Base-by-base conservation (phyloP, 2,888 invertebrate species). In the Drosophila borborema region DNA sequence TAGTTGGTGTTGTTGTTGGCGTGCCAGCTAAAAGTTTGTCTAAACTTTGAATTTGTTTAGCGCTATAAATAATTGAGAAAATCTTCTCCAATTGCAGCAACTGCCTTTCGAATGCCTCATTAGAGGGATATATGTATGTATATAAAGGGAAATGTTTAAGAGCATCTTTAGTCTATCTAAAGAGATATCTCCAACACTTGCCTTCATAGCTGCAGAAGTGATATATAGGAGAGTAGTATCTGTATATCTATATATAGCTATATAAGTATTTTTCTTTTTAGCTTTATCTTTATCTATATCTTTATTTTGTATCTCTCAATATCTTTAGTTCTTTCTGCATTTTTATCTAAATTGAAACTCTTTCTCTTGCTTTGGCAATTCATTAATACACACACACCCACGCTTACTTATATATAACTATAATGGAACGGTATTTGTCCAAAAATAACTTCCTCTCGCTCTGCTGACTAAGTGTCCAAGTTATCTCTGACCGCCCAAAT, bases 21-120 rank as follows among this genome's bases (percentile, higher is more conserved):
- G 46, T 78, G 78, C 61, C 64, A 59, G 63, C 20, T 58, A 28
- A 64, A 78, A 77, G 85, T 84, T 81, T 81, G 82, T 61, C 79
- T 72, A 74, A 51, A 68, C 67, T 51, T 65, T 62, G 77, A 64
- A 81, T 80, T 82, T 67, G 72, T 80, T 80, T 34, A 54, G 46
- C 60, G 31, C 62, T 40, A 76, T 76, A 75, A 70, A 75, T 66
- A 63, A 75, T 75, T 61, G 63, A 31, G 58, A 34, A 64, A 65
- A 59, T 58, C 45, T 45, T 54, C 41, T 43, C n/a, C 69, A 14
- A 40, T 66, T 58, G 68, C 68, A 56, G 23, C 69, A 66, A 46
- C 66, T 66, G 77, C 67, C 72, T 59, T 72, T 64, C 66, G 77
- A 23, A 48, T 28, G 66, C 49, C 75, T 77, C 72, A 72, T 77